These are phyloP conservation scores for Smittia sp. DNA, from an alignment of 2,888 invertebrate species.

Conservation along the genomic window DNA sequence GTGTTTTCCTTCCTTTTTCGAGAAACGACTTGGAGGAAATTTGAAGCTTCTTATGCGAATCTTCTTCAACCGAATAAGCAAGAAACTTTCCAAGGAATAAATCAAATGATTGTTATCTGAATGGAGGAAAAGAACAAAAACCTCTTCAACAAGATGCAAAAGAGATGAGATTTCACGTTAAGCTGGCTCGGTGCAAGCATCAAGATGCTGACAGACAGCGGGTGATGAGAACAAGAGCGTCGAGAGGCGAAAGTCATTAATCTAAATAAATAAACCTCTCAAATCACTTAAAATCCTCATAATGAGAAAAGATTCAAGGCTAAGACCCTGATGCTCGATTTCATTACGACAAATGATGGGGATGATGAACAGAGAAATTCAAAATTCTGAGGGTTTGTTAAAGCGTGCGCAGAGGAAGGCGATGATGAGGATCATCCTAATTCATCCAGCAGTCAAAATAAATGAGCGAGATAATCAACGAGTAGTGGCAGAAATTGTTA, in stretches of 20 bases:
- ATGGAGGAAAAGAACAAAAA: neutral
- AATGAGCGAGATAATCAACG: neutral
- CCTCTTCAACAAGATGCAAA: conserved; percentile 16
- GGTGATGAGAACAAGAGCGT: neutral
- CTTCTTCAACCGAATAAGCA: too few species aligned
- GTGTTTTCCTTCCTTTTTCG: too few species aligned
- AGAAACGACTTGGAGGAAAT: too few species aligned
- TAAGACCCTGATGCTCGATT: conserved; percentile 22
- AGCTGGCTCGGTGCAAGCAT: neutral
- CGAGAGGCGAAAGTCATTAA: conserved; percentile 33
- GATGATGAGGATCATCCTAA: conserved; percentile 35
- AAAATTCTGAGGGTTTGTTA: neutral
- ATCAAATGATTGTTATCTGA: conserved; percentile 9
- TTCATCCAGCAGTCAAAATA: neutral
- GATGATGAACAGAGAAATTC: neutral
- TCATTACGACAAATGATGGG: conserved; percentile 23
- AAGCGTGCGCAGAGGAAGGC: neutral
- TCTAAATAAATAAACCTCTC: conserved; percentile 41
- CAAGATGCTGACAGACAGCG: neutral
- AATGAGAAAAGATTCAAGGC: conserved; percentile 38
- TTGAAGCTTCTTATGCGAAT: neutral
- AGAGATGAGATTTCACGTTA: neutral
- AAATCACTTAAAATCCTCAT: conserved; percentile 40
- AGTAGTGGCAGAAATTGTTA: neutral
- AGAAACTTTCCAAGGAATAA: neutral